Percentiles rank a stretch among this genome's conserved stretches.
These are phyloP conservation scores for Xiphias gladius DNA, from an alignment of 2,113 vertebrate genomes.

Conservation along the genomic window DNA sequence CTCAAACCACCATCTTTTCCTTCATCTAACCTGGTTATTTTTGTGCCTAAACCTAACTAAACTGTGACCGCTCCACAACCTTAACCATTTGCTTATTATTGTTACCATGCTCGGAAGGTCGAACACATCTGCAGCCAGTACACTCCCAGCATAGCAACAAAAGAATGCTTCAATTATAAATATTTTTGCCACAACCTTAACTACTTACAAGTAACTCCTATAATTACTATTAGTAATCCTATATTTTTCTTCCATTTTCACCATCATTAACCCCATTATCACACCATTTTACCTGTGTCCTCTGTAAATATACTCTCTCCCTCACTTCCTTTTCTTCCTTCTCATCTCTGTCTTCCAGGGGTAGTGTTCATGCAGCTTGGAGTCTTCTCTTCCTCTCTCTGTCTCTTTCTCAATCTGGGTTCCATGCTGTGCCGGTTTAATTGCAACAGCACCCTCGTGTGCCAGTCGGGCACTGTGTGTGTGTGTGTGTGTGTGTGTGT, in stretches of 20 bases:
- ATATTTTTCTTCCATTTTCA: slow-evolving; percentile 23
- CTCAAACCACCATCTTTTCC: no score
- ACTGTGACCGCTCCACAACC: no score
- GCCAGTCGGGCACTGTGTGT: slow-evolving; percentile 64
- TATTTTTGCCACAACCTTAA: neutral
- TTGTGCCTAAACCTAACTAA: no score
- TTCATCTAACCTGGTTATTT: no score
- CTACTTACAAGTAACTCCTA: neutral
- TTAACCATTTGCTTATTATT: no score
- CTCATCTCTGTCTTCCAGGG: slow-evolving; percentile 68
- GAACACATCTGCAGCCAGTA: no score
- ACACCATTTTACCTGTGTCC: slow-evolving; percentile 44
- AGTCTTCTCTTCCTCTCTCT: slow-evolving; percentile 67
- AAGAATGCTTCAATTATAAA: neutral
- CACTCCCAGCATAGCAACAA: no score
- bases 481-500: slow-evolving; percentile 42
- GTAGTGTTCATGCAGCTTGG: slow-evolving; percentile 60
- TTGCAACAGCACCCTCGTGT: slow-evolving; percentile 85
- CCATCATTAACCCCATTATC: slow-evolving; percentile 54
- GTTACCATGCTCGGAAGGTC: no score
- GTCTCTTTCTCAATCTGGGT: slow-evolving; percentile 76
- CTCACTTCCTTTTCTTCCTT: slow-evolving; percentile 31
- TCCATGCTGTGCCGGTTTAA: slow-evolving; percentile 83
- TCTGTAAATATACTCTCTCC: slow-evolving; percentile 33
- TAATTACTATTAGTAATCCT: neutral